phyloP scores from a whole-genome alignment of 2,113 vertebrate species.

The Dascyllus trimaculatus region DNA sequence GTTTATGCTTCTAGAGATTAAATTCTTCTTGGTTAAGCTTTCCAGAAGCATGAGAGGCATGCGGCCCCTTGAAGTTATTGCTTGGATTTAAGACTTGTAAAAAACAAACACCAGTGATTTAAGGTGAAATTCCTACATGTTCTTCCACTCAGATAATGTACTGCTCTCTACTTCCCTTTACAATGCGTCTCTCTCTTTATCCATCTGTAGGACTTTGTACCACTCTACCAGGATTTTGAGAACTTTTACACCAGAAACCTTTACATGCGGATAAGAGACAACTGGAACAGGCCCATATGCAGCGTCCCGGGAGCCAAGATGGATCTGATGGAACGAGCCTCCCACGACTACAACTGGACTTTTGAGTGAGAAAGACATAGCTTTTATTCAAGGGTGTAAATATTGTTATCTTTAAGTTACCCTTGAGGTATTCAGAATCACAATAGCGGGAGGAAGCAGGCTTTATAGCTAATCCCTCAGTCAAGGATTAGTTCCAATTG shows the following conservation, averaged over 20 bases:
- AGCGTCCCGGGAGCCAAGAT: slow-evolving; percentile 92
- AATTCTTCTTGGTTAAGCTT: slow-evolving; percentile 13
- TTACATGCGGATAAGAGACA: slow-evolving; percentile 95
- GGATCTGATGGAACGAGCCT: slow-evolving; percentile 90
- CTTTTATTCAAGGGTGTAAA: background rate
- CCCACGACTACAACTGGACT: slow-evolving; percentile 95
- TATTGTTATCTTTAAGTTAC: background rate
- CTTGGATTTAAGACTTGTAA: background rate
- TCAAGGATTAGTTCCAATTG: too few relatives aligned
- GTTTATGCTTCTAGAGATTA: background rate
- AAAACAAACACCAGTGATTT: background rate
- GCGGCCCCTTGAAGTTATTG: background rate
- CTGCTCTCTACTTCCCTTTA: background rate
- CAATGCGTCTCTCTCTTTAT: background rate
- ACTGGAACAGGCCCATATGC: slow-evolving; percentile 93
- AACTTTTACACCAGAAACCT: slow-evolving; percentile 96
- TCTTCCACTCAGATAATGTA: background rate
- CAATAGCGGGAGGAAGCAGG: background rate
- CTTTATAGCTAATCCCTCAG: background rate
- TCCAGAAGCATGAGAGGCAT: background rate
- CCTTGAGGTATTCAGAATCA: background rate
- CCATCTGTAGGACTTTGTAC: slow-evolving; percentile 91
- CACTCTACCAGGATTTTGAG: slow-evolving; percentile 96
- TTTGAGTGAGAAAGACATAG: slow-evolving; percentile 88
- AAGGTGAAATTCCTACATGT: background rate